These are phyloP conservation scores for Hormiphora californensis DNA, from an alignment of 37 sponge, comb jelly and placozoan genomes.

Conservation along the genomic window DNA sequence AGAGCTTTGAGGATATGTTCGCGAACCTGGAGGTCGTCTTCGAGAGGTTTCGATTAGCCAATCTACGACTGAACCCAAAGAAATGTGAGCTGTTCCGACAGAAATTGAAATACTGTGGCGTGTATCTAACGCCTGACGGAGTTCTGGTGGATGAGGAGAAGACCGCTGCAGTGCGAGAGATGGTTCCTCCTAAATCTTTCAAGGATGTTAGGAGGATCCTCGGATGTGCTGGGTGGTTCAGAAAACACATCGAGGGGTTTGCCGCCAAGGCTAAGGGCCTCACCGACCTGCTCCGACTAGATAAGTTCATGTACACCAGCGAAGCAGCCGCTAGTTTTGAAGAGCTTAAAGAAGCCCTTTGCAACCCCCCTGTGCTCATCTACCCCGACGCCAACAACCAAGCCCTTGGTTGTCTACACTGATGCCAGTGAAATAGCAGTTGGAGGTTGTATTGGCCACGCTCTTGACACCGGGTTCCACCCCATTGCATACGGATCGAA, in stretches of 20 bases:
- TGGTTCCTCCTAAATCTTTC: not conserved
- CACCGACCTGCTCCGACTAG: constrained; percentile 30
- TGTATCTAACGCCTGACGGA: constrained; percentile 57
- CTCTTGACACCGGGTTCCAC: constrained; percentile 49
- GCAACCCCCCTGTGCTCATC: constrained; percentile 57
- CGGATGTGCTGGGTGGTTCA: constrained; percentile 22
- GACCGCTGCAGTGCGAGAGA: not conserved
- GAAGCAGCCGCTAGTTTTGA: constrained; percentile 54
- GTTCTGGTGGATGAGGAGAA: constrained; percentile 58
- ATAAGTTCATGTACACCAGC: constrained; percentile 36
- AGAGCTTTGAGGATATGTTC: not conserved
- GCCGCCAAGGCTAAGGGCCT: constrained; percentile 7
- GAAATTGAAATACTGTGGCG: constrained; percentile 60
- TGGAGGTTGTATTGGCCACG: constrained; percentile 60
- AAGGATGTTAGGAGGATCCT: not conserved
- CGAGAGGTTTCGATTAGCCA: constrained; percentile 58
- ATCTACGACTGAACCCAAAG: constrained; percentile 58
- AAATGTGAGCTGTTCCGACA: constrained; percentile 57
- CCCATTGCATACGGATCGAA: constrained; percentile 59
- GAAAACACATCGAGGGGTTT: not conserved
- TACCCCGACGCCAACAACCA: constrained; percentile 55
- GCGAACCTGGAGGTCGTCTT: constrained; percentile 60
- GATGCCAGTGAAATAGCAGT: constrained; percentile 66
- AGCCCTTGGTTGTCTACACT: constrained; percentile 61
- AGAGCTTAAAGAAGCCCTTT: constrained; percentile 56